A percentile compares a stretch with the other conserved stretches of the same genome.
These are phyloP conservation scores for Oryzias celebensis DNA, from an alignment of 2,113 vertebrate genomes.

Conservation along the genomic window DNA sequence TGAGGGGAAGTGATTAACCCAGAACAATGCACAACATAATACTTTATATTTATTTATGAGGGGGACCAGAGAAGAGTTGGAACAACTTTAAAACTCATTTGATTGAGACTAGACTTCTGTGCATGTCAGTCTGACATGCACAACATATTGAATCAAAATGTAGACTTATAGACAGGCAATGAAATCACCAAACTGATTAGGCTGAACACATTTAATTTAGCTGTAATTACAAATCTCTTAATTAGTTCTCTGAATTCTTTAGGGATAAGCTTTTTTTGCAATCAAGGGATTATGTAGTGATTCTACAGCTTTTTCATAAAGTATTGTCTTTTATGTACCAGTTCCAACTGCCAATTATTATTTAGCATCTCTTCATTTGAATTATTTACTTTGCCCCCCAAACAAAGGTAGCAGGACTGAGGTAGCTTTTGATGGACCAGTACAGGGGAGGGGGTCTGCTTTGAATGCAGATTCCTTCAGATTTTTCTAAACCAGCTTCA, in stretches of 20 bases:
- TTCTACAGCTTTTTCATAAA: conserved; percentile 14
- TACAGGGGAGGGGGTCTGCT: too few relatives aligned
- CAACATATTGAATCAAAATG: not conserved
- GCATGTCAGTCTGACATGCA: not conserved
- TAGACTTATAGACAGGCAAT: not conserved
- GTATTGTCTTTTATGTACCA: conserved; percentile 21
- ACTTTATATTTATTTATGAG: not conserved
- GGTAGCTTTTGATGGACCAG: conserved; percentile 19
- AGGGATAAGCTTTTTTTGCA: conserved; percentile 12
- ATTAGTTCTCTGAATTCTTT: conserved; percentile 9
- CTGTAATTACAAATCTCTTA: conserved; percentile 3
- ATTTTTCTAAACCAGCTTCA: not conserved
- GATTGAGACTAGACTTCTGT: too few relatives aligned
- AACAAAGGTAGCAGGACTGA: conserved; percentile 6
- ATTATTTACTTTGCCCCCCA: conserved; percentile 10
- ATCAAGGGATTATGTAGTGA: conserved; percentile 21
- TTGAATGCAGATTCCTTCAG: too few relatives aligned
- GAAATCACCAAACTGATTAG: conserved; percentile 9
- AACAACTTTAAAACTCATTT: too few relatives aligned
- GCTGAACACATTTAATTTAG: not conserved
- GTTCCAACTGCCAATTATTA: conserved; percentile 15
- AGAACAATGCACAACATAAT: not conserved
- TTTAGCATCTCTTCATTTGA: conserved; percentile 1
- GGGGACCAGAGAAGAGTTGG: not conserved
- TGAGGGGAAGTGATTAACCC: not conserved